Conservation (phyloP, 2,888 invertebrate genomes). For the Xanthia togata region DNA sequence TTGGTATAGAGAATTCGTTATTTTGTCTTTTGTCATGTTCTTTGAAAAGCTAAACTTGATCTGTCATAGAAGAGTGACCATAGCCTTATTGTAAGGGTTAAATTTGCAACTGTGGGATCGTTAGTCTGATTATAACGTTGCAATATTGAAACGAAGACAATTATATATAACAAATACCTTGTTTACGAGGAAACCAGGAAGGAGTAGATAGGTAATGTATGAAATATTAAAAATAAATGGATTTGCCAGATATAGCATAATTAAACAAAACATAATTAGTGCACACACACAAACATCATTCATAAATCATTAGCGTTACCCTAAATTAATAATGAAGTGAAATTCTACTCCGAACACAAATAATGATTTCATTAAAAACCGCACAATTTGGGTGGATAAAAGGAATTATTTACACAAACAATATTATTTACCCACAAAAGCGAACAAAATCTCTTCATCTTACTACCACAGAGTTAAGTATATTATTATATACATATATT, state of each 20-base stretch:
- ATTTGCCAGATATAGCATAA: not conserved
- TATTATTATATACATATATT: too few relatives aligned
- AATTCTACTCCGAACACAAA: constrained; percentile 31
- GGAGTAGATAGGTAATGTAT: not conserved
- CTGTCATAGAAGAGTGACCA: not conserved
- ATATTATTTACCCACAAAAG: constrained; percentile 30
- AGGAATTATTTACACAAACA: constrained; percentile 33
- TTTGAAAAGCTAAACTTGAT: not conserved
- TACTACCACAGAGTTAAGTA: not conserved
- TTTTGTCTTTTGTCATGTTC: not conserved
- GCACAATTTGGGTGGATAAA: constrained; percentile 23
- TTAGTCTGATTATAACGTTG: not conserved
- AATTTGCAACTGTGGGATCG: too few relatives aligned
- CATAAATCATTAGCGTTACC: constrained; percentile 7
- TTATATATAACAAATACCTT: not conserved
- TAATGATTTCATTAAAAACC: constrained; percentile 37
- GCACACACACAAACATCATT: not conserved
- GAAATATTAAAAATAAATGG: not conserved
- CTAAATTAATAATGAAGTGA: constrained; percentile 16
- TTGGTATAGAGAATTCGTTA: not conserved
- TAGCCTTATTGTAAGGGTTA: not conserved
- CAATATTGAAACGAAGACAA: not conserved
- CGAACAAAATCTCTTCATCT: not conserved
- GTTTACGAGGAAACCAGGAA: not conserved
- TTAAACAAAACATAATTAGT: not conserved